Evolutionary conservation across 2,797 vertebrate genomes (phyloP).

Genomic region (Macropus fuliginosus): DNA sequence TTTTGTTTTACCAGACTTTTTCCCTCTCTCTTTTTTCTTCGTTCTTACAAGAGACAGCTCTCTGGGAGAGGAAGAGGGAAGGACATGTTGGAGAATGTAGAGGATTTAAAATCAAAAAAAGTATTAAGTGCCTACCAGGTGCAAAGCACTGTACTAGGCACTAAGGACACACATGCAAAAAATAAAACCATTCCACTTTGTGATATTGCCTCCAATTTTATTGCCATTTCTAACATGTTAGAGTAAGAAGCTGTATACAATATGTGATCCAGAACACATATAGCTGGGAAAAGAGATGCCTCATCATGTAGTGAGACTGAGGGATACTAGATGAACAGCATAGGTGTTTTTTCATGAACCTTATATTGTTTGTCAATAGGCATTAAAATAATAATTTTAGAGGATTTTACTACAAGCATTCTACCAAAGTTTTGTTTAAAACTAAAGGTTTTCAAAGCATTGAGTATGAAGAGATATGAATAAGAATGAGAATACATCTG

Average conservation of each 20-base stretch:
- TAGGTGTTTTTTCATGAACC: neutral
- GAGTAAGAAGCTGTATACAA: neutral
- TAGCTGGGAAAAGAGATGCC: neutral
- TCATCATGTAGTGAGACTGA: neutral
- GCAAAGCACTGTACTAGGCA: neutral
- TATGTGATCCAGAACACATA: neutral
- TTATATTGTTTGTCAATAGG: neutral
- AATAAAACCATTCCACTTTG: neutral
- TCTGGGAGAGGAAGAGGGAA: neutral
- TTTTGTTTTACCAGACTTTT: neutral
- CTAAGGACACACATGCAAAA: neutral
- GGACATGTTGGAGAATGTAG: neutral
- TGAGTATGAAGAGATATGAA: neutral
- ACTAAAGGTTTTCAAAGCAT: neutral
- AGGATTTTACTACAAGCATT: neutral
- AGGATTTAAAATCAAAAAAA: neutral
- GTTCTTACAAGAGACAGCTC: too few relatives aligned
- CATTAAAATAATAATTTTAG: neutral
- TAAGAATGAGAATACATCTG: neutral
- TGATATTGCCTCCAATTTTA: neutral
- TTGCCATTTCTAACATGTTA: neutral
- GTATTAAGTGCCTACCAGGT: neutral
- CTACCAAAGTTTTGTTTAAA: neutral
- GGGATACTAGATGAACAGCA: neutral
- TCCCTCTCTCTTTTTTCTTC: neutral